These are phyloP conservation scores for Lasius fuliginosus DNA, from an alignment of 2,888 invertebrate genomes.

Conservation along the genomic window DNA sequence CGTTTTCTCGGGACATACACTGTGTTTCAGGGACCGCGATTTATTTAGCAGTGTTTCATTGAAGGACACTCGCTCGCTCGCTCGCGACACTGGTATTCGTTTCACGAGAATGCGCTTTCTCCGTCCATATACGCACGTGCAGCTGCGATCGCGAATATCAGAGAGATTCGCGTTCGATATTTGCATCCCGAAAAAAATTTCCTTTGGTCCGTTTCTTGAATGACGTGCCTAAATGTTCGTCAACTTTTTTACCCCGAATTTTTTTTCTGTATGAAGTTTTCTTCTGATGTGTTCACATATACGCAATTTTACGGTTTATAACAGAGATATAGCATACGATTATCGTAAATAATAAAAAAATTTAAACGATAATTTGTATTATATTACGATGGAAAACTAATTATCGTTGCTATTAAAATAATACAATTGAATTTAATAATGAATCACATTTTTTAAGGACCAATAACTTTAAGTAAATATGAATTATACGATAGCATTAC, in stretches of 20 bases:
- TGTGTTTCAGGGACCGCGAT: constrained; percentile 38
- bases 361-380: not conserved
- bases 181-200: constrained; percentile 15
- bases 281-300: not conserved
- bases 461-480: not conserved
- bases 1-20: constrained; percentile 40
- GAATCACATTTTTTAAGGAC: not conserved
- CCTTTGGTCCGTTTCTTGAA: not conserved
- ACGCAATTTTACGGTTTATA: constrained; percentile 2
- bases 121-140: constrained; percentile 65
- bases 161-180: not conserved
- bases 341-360: not conserved
- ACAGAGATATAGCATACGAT: not conserved
- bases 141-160: constrained; percentile 38
- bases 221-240: constrained; percentile 13
- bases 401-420: not conserved
- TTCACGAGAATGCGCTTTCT: constrained; percentile 66
- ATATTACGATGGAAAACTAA: not conserved
- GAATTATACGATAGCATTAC: not conserved
- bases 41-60: constrained; percentile 47
- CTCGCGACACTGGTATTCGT: constrained; percentile 49
- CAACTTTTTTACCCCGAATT: not conserved
- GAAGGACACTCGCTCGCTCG: constrained; percentile 14
- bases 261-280: not conserved
- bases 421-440: not conserved